Evolutionary conservation across 2,113 vertebrate genomes (phyloP), one percentile per base, ranked within the genome.

Genomic region (Cryptomyrus ogoouensis): DNA sequence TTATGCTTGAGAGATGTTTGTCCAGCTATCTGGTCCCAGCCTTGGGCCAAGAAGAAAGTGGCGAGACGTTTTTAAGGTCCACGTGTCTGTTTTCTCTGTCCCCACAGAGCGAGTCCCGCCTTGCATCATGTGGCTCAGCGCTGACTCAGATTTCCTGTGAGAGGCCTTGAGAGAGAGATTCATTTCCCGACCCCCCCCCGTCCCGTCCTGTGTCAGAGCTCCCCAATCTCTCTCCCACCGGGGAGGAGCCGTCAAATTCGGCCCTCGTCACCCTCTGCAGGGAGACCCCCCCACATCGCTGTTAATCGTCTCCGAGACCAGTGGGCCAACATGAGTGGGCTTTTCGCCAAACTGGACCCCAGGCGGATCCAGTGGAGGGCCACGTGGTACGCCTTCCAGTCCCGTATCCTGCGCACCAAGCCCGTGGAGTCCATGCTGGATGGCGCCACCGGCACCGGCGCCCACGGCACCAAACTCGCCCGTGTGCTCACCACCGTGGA

Each of bases 401-500:
- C 97, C 24, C 97, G 98, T 0, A 90, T 99, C 88, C 95, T 99
- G 91, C 95, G 98, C 62, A 99, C 98, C 93, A 99, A 99, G 89
- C 98, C 98, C 0, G 95, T 98, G 94, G 98, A 98, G 93, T 96
- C 97, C 0, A 99, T 99, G 98, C 95, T 96, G 77, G 97, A 96
- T 49, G 92, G 96, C 39, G 93, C 95, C 0, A 95, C 95, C 13
- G 94, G 96, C 2, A 94, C 96, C 0, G 95, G 96, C 95, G n/a
- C 95, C 50, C 96, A 97, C 42, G 91, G 98, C 0, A 93, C 94
- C 21, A 97, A 96, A 7, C 95, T 99, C 77, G 97, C 98, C 46
- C 97, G 97, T 91, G 97, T 99, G 4, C 97, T 99, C 92, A 99
- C 97, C 93, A 98, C 98, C 0, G 91, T 97, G 6, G 98, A 99